Base-by-base conservation (phyloP, 2,888 invertebrate genomes). In the Drosophila aldrichi region DNA sequence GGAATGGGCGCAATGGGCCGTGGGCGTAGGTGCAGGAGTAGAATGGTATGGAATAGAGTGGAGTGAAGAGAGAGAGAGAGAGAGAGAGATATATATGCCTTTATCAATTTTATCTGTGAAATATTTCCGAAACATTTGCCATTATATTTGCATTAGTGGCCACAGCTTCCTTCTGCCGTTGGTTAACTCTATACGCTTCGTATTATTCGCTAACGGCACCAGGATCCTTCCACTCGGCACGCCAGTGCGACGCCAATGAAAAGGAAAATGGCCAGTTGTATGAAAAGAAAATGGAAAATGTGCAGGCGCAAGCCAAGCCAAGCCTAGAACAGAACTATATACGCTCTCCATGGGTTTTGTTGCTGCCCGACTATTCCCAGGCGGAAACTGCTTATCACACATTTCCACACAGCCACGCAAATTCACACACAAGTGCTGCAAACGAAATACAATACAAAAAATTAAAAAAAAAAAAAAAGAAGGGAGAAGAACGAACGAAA, bases 351-450 rank as follows among this genome's bases (percentile, higher is more conserved):
- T 41, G 59, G 58, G 10, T 44, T 56, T 68, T 43, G 66, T 61
- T 79, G 77, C 59, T 72, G 29, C n/a, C n/a, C 18, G 29, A 48
- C 76, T 87, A 87, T 91, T 90, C 87, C 89, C 89, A 51, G 70
- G 85, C 89, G 90, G 81, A 90, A 90, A 88, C 79, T 90, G 89
- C 91, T 91, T 91, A 90, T 90, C 91, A 90, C 87, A 90, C 89
- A 91, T 90, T 90, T 89, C 77, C 88, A 90, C 88, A 77, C 79
- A 89, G 78, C 85, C 73, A 76, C 76, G 86, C 79, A 81, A 76
- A 81, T 84, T 78, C 81, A 70, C 88, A 85, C 72, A 85, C 72
- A 81, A 81, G 82, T 74, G 64, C 74, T 62, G 61, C 70, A 73
- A 64, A 55, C 76, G 70, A 63, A 81, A 82, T 63, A 79, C 81